Evolutionary conservation across 2,888 invertebrate genomes (phyloP), one percentile per base, ranked within the genome.

Genomic region (Alviniconcha strummeri): DNA sequence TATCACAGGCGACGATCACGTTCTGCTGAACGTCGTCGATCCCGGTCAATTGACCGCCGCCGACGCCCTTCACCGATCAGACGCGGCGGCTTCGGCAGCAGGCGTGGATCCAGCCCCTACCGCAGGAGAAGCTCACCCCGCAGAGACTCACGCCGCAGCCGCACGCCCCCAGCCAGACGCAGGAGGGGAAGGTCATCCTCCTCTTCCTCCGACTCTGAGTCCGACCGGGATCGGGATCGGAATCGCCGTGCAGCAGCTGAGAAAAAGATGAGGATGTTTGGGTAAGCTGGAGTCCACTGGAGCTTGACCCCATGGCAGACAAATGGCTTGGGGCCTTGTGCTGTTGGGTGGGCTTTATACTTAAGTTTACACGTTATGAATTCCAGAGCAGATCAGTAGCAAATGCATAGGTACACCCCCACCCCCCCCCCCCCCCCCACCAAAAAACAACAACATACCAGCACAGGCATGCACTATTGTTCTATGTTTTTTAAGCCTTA

Each of bases 171-270:
- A 9, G 11, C 19, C 36, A 78, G 74, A 15, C 74, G 75, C 4
- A 7, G 74, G 60, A 83, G 80, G n/a, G 75, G 8, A 5, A n/a
- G 74, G 19, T 81, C 81, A 36, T 80, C 83, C 7, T 76, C 83
- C 52, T 74, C 67, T 55, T 83, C 83, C 13, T 80, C 80, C 0
- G 80, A 80, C 17, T 83, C 80, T 0, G 80, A 80, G 11, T 72
- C 80, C 19, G 82, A 82, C 64, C 52, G 75, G 36, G 82, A 67
- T 9, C 52, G 69, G 69, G 56, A 76, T 54, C 60, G 74, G 69
- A 57, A 76, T 54, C 60, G 74, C 13, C 57, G 79, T 7, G 80
- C 69, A 60, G 67, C 80, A 5, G 69, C 54, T 8, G 69, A 67
- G 56, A 80, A 69, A 9, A 80, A 36, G 36, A 13, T 64, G 64